phyloP scores from a whole-genome alignment of 2,888 invertebrate genomes.

The Drosophila meridiana region DNA sequence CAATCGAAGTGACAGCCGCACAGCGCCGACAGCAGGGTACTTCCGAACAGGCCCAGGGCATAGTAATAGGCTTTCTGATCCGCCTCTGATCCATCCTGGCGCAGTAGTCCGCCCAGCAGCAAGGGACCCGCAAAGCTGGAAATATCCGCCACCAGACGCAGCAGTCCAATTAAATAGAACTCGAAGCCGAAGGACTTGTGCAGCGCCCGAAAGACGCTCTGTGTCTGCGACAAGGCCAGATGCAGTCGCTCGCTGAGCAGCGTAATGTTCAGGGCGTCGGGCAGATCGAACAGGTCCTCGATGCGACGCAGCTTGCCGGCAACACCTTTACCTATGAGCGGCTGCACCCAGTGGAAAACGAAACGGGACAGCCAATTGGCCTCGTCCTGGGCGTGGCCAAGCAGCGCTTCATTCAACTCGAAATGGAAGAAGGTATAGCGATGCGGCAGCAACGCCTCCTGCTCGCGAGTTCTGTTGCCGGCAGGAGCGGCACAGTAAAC shows the following conservation, averaged over 20 bases:
- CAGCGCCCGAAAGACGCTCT: conserved; percentile 88
- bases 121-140: conserved; percentile 95
- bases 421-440: conserved; percentile 89
- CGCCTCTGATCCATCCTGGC: conserved; percentile 87
- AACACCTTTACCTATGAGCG: conserved; percentile 92
- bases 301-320: conserved; percentile 89
- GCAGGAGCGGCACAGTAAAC: conserved; percentile 71
- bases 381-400: conserved; percentile 94
- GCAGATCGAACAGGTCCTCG: conserved; percentile 94
- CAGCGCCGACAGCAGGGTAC: conserved; percentile 90
- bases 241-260: conserved; percentile 82
- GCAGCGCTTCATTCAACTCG: conserved; percentile 88
- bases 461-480: conserved; percentile 83
- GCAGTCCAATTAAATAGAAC: conserved; percentile 93
- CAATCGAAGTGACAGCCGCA: conserved; percentile 96
- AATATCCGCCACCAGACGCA: conserved; percentile 93
- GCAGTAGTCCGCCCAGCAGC: conserved; percentile 92
- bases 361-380: conserved; percentile 89
- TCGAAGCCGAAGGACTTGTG: conserved; percentile 92
- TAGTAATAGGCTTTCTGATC: conserved; percentile 86
- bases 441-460: conserved; percentile 87
- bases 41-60: conserved; percentile 88
- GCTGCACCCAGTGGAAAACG: conserved; percentile 95
- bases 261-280: conserved; percentile 83
- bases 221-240: conserved; percentile 83